phyloP scores from a whole-genome alignment of 2,797 vertebrate species.

The Lindbergichthys nudifrons region DNA sequence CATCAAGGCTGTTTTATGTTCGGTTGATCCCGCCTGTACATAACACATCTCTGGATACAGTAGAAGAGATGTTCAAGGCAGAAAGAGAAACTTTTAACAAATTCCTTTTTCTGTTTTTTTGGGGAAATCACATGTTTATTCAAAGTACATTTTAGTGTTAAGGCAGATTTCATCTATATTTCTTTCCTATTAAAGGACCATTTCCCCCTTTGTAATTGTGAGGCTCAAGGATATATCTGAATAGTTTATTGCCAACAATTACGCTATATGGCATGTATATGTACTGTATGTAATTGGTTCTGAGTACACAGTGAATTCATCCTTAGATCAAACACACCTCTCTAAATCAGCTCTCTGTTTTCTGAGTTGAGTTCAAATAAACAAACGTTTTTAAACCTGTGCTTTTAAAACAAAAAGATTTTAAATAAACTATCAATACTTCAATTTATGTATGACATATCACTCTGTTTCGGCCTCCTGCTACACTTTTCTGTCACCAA shows the following conservation, averaged over 20 bases:
- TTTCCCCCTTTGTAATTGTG: not conserved
- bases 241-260: not conserved
- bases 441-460: not conserved
- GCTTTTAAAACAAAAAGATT: not conserved
- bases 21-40: too few species aligned
- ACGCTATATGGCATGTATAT: too few species aligned
- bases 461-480: not conserved
- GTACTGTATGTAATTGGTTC: too few species aligned
- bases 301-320: not conserved
- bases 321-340: not conserved
- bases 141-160: not conserved
- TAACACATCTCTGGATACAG: not conserved
- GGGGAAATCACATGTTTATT: not conserved
- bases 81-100: not conserved
- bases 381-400: not conserved
- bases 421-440: not conserved
- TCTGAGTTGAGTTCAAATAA: not conserved
- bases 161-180: not conserved
- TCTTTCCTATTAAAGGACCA: not conserved
- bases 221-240: not conserved
- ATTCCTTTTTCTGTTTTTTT: not conserved
- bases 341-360: not conserved
- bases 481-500: not conserved
- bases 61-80: not conserved
- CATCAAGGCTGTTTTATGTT: conserved; percentile 15